A percentile compares a stretch with the other conserved stretches of the same genome.
phyloP scores from a whole-genome alignment of 2,888 invertebrate genomes.

The Busseola fusca region DNA sequence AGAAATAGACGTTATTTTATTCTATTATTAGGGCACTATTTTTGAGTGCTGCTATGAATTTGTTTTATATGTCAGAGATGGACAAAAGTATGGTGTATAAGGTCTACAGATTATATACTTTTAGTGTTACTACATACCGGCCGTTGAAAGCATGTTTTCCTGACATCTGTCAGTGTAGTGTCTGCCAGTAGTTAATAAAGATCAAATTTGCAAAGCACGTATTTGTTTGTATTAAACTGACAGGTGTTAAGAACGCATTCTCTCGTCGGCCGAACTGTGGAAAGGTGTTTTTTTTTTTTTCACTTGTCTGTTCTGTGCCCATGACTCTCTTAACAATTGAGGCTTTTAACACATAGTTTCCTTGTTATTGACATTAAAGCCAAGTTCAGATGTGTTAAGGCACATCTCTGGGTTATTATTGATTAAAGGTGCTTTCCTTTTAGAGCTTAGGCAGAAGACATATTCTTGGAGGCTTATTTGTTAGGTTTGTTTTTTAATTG shows the following conservation, averaged over 20 bases:
- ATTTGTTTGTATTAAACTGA: background rate
- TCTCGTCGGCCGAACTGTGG: background rate
- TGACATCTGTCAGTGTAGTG: background rate
- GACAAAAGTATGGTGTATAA: constrained; percentile 8
- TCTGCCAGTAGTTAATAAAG: background rate
- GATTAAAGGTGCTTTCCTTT: background rate
- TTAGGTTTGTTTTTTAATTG: constrained; percentile 13
- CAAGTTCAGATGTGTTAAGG: background rate
- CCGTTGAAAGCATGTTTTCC: background rate
- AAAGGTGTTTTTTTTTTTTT: background rate
- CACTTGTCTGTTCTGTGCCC: background rate
- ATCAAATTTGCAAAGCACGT: background rate
- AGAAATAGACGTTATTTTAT: constrained; percentile 22
- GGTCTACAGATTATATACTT: background rate
- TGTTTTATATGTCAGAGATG: constrained; percentile 26
- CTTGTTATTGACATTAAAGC: background rate
- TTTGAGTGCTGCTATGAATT: constrained; percentile 20
- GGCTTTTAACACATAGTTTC: background rate
- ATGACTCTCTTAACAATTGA: constrained; percentile 24
- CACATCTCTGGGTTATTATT: background rate
- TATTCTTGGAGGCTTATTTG: background rate
- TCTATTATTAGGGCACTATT: constrained; percentile 20
- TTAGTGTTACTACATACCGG: background rate
- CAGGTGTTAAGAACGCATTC: background rate
- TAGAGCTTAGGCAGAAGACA: background rate